Percentiles rank a stretch among this genome's conserved stretches.
phyloP scores from a whole-genome alignment of 2,888 invertebrate genomes.

The Zeuzera pyrina region DNA sequence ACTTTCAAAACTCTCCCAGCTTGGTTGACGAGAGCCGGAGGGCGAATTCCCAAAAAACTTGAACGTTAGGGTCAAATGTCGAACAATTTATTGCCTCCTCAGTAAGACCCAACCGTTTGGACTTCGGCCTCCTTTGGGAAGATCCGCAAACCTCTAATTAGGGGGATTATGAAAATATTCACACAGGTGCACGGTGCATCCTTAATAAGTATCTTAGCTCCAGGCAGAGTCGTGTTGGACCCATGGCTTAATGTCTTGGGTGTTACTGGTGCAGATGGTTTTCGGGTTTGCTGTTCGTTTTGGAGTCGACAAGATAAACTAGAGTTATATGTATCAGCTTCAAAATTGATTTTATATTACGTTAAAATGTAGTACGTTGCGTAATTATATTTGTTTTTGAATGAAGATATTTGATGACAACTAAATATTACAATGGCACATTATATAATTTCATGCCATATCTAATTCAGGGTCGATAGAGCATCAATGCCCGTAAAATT shows the following conservation, averaged over 20 bases:
- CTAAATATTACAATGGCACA: no score
- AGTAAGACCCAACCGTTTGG: constrained; percentile 61
- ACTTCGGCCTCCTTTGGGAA: constrained; percentile 58
- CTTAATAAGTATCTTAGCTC: constrained; percentile 68
- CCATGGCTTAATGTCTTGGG: constrained; percentile 58
- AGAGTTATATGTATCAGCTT: no score
- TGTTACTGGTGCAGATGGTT: constrained; percentile 58
- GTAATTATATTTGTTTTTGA: no score
- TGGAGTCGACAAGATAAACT: constrained; percentile 39
- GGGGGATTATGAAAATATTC: constrained; percentile 70
- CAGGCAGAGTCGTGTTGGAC: constrained; percentile 60
- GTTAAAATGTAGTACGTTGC: no score
- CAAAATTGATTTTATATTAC: no score
- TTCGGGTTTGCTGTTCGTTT: constrained; percentile 40
- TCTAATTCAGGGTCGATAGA: no score
- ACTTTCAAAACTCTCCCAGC: constrained; percentile 30
- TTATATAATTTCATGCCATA: no score
- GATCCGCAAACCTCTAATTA: constrained; percentile 71
- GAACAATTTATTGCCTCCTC: constrained; percentile 71
- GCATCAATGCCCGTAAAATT: no score
- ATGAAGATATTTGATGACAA: no score
- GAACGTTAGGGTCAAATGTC: constrained; percentile 64
- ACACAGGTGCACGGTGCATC: constrained; percentile 66
- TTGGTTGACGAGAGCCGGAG: constrained; percentile 45
- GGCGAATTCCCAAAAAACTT: constrained; percentile 63